Conservation (phyloP, 2,797 vertebrate species). For the Xiphophorus birchmanni region DNA sequence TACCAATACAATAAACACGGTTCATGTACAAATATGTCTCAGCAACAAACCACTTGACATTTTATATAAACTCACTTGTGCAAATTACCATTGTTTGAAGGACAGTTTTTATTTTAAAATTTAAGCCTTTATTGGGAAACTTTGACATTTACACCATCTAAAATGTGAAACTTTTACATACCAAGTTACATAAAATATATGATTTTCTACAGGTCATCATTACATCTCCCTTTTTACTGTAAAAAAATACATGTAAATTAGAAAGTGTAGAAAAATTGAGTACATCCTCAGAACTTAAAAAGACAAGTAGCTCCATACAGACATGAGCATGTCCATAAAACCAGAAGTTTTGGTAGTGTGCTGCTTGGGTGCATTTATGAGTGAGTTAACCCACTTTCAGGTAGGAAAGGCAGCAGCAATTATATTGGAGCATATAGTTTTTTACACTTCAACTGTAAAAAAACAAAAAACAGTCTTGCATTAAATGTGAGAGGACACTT, state of each 20-base stretch:
- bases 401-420: background rate
- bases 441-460: background rate
- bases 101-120: background rate
- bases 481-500: background rate
- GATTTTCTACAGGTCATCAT: background rate
- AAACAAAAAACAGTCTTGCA: background rate
- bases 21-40: conserved; percentile 30
- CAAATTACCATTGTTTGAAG: background rate
- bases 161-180: background rate
- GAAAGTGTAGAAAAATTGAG: background rate
- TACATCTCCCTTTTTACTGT: background rate
- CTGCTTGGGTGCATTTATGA: background rate
- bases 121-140: background rate
- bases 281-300: background rate
- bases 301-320: background rate
- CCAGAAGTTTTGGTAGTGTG: background rate
- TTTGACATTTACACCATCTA: background rate
- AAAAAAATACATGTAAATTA: background rate
- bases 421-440: background rate
- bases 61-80: conserved; percentile 17
- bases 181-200: background rate
- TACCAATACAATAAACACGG: conserved; percentile 38
- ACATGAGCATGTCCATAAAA: background rate
- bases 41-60: conserved; percentile 22
- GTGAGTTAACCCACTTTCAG: background rate